Percentiles rank a stretch among this genome's conserved stretches.
Conservation (phyloP, 2,888 invertebrate genomes). For the Fabriciana adippe region DNA sequence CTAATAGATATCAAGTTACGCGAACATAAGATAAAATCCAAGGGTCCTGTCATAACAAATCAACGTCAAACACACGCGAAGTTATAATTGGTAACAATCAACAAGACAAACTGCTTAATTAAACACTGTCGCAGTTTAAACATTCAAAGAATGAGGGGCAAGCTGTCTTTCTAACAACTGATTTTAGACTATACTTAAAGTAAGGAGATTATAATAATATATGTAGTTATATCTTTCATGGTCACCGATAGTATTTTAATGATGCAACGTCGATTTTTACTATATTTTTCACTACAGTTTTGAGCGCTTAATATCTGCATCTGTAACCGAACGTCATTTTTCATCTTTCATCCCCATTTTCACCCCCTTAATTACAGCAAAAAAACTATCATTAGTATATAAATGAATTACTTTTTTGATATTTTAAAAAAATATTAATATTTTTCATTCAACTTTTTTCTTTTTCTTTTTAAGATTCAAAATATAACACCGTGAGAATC, state of each 20-base stretch:
- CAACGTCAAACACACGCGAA: conserved; percentile 72
- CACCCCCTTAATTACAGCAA: too few relatives aligned
- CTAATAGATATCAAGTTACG: conserved; percentile 1
- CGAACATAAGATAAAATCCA: conserved; percentile 19
- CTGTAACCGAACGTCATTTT: too few relatives aligned
- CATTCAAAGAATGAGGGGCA: conserved; percentile 62
- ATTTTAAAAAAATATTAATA: too few relatives aligned
- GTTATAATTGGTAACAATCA: conserved; percentile 79
- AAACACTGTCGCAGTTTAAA: conserved; percentile 78
- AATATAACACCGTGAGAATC: too few relatives aligned
- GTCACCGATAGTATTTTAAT: too few relatives aligned
- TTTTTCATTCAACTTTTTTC: not conserved
- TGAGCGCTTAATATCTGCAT: too few relatives aligned
- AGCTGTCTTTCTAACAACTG: conserved; percentile 3
- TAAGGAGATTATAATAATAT: not conserved
- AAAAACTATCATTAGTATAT: too few relatives aligned
- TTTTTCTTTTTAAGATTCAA: not conserved
- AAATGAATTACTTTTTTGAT: too few relatives aligned
- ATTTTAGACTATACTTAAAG: not conserved
- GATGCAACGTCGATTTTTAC: too few relatives aligned
- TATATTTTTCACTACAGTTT: too few relatives aligned
- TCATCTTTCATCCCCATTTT: too few relatives aligned
- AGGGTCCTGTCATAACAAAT: conserved; percentile 56
- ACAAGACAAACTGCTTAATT: conserved; percentile 78
- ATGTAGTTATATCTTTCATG: not conserved